phyloP scores from a whole-genome alignment of 2,797 vertebrate genomes.

The Morus bassanus region DNA sequence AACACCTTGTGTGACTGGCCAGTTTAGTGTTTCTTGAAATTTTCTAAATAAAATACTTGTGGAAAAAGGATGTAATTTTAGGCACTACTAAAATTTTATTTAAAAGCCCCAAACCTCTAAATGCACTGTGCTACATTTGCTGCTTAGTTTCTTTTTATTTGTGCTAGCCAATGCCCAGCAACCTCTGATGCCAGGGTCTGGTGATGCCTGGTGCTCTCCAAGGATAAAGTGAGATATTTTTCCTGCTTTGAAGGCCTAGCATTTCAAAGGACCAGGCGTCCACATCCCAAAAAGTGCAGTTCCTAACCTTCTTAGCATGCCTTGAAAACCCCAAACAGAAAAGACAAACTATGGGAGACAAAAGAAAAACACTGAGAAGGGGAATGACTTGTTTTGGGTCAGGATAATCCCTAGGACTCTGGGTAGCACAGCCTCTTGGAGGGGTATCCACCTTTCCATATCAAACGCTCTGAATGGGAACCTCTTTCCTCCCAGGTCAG shows the following conservation, averaged over 20 bases:
- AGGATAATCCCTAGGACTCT: not conserved
- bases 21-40: not conserved
- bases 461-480: not conserved
- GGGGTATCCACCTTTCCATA: not conserved
- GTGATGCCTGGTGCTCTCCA: not conserved
- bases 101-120: not conserved
- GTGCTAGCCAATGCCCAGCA: not conserved
- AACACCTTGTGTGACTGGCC: not conserved
- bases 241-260: not conserved
- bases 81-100: not conserved
- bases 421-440: not conserved
- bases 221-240: not conserved
- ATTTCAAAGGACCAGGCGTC: constrained; percentile 1
- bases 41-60: not conserved
- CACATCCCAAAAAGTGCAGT: not conserved
- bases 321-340: not conserved
- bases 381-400: not conserved
- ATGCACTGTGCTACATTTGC: not conserved
- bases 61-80: not conserved
- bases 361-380: not conserved
- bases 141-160: not conserved
- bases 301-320: not conserved
- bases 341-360: not conserved
- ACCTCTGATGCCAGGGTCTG: not conserved
- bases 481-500: not conserved